Evolutionary conservation across 1,140 invertebrate genomes (phyloP), one percentile per base, ranked within the genome.

Genomic region (Octopus bimaculoides): DNA sequence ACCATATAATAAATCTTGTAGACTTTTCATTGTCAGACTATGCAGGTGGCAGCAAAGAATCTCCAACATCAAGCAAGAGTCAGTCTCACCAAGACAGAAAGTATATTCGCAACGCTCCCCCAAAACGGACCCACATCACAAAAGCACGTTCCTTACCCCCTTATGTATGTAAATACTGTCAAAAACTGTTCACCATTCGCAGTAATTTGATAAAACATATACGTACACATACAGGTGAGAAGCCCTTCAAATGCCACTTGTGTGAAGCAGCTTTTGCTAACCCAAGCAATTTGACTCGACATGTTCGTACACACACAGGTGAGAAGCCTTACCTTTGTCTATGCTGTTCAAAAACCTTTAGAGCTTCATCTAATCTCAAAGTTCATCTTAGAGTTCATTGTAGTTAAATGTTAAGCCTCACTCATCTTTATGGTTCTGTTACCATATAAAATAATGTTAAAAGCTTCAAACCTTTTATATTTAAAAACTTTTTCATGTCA

Each of bases 121-220:
- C 14, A 71, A 20, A 71, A 17, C 5, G 5, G 17, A 20, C 66
- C 14, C 17, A 71, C 7, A 14, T 20, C 3, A 17, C 14, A 10
- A 20, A 71, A 71, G 66, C 66, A 9, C 17, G 8, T 17, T 14
- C 14, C 7, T n/a, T 20, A 6, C 26, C 66, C 3, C 5, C 66
- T 71, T 20, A 71, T 20, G 26, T n/a, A 20, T 71, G 66, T 20
- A 9, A 20, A 71, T 71, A n/a, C 66, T 71, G 66, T 71, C 17
- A 5, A 9, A 14, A 20, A 14, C 17, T 71, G 66, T 71, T 71
- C 26, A 14, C 66, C 5, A n/a, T 20, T 12, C 66, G 97, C 91
- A 97, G 96, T 81, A 97, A 97, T 81, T 92, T 99, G 85, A 96
- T 98, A 92, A 98, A 98, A 89, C 97, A 99, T 92, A 96, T 97